Conservation (phyloP, 2,888 invertebrate species). For the Drosophila borborema region DNA sequence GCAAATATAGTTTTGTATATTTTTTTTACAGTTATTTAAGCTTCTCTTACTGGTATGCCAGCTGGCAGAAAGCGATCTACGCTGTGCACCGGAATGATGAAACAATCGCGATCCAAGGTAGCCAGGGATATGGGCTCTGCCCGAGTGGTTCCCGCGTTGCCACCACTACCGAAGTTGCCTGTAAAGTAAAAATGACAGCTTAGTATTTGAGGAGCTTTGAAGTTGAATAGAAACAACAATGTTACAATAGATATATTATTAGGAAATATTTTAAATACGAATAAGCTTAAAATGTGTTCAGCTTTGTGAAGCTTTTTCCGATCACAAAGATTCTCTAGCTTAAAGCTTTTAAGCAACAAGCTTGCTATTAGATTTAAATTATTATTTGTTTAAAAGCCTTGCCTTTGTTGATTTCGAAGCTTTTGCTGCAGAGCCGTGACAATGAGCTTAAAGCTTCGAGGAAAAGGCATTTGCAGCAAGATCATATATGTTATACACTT, state of each 20-base stretch:
- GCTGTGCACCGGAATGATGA: slow-evolving; percentile 96
- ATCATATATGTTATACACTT: not conserved
- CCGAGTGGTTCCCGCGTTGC: slow-evolving; percentile 75
- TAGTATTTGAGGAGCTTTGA: slow-evolving; percentile 2
- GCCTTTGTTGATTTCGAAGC: slow-evolving; percentile 12
- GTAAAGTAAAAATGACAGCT: slow-evolving; percentile 50
- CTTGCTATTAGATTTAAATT: not conserved
- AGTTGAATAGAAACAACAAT: slow-evolving; percentile 4
- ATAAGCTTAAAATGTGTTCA: slow-evolving; percentile 10
- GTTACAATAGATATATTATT: slow-evolving; percentile 5
- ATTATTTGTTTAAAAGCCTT: not conserved
- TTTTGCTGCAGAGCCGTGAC: slow-evolving; percentile 17
- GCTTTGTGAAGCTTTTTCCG: slow-evolving; percentile 28
- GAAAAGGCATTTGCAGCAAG: not conserved
- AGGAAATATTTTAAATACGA: slow-evolving; percentile 9
- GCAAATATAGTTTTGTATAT: not conserved
- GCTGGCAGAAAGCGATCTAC: slow-evolving; percentile 95
- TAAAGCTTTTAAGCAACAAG: not conserved
- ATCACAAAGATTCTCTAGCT: not conserved
- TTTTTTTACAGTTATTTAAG: accelerated
- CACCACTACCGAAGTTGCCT: slow-evolving; percentile 79
- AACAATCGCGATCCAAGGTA: slow-evolving; percentile 94
- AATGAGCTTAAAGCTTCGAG: not conserved
- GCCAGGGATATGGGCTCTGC: slow-evolving; percentile 92
- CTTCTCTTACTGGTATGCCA: slow-evolving; percentile 90